phyloP scores from a whole-genome alignment of 2,797 vertebrate genomes.

The Falco peregrinus region DNA sequence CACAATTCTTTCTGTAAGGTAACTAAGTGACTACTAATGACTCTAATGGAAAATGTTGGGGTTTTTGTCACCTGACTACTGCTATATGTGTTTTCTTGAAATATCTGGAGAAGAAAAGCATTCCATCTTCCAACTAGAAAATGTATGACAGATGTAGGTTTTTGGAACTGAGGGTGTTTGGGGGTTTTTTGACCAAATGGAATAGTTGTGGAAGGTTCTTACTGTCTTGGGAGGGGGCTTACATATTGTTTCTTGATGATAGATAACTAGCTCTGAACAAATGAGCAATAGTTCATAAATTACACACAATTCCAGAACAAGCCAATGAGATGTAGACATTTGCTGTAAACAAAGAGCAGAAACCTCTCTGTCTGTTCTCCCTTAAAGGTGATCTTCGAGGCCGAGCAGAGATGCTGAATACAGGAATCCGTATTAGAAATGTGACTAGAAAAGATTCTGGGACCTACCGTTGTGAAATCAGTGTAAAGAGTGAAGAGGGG shows the following conservation, averaged over 20 bases:
- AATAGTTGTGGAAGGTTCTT: neutral
- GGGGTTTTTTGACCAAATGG: neutral
- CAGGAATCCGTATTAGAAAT: slow-evolving; percentile 84
- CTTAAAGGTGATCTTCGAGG: slow-evolving; percentile 81
- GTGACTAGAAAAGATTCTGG: slow-evolving; percentile 91
- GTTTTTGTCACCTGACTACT: neutral
- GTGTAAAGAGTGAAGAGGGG: slow-evolving; percentile 80
- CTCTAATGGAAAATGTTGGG: neutral
- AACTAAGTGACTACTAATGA: neutral
- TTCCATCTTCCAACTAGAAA: neutral
- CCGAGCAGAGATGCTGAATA: slow-evolving; percentile 86
- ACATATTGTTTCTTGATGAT: neutral
- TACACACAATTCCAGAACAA: neutral
- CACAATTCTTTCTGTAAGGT: neutral
- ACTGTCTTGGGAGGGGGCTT: neutral
- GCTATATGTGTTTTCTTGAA: neutral
- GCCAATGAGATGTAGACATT: neutral
- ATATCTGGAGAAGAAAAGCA: neutral
- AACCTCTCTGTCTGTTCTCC: neutral
- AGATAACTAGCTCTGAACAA: neutral
- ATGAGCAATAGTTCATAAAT: neutral
- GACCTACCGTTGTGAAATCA: slow-evolving; percentile 94
- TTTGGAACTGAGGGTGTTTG: neutral
- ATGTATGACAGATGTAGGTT: neutral
- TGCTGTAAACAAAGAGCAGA: neutral